Percentiles rank a stretch among this genome's conserved stretches.
These are phyloP conservation scores for Bos javanicus DNA, from an alignment of 2,113 vertebrate genomes.

Conservation along the genomic window DNA sequence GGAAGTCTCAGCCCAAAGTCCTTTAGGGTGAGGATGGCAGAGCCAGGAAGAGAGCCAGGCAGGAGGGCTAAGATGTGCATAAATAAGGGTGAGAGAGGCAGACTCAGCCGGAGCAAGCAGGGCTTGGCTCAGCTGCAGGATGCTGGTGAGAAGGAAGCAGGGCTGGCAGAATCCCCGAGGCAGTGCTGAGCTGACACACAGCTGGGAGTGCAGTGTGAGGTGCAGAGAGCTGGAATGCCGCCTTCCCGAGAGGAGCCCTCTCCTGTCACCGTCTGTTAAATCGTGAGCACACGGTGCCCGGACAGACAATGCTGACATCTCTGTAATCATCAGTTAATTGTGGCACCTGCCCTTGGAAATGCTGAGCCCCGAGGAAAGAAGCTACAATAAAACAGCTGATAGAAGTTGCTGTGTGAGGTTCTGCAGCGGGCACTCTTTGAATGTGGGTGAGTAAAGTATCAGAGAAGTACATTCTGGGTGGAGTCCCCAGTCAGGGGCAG, in stretches of 20 bases:
- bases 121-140: not conserved
- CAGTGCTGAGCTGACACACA: not conserved
- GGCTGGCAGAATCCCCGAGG: not conserved
- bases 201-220: not conserved
- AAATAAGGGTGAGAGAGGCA: too few relatives aligned
- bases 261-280: not conserved
- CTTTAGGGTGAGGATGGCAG: not conserved
- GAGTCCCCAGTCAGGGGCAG: not conserved
- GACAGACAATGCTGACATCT: not conserved
- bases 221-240: not conserved
- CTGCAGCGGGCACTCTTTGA: not conserved
- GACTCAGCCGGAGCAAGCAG: not conserved
- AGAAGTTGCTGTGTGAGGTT: not conserved
- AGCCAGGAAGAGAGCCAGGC: not conserved
- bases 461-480: not conserved
- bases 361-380: not conserved
- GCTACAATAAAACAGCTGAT: not conserved
- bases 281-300: not conserved
- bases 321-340: not conserved
- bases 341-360: slow-evolving; percentile 19
- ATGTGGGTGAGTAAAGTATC: not conserved
- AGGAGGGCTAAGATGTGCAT: too few relatives aligned
- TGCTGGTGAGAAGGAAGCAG: not conserved
- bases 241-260: not conserved
- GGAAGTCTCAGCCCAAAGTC: not conserved